Evolutionary conservation across 2,113 vertebrate genomes (phyloP), one percentile per base, ranked within the genome.

Genomic region (Rhinolophus sinicus): DNA sequence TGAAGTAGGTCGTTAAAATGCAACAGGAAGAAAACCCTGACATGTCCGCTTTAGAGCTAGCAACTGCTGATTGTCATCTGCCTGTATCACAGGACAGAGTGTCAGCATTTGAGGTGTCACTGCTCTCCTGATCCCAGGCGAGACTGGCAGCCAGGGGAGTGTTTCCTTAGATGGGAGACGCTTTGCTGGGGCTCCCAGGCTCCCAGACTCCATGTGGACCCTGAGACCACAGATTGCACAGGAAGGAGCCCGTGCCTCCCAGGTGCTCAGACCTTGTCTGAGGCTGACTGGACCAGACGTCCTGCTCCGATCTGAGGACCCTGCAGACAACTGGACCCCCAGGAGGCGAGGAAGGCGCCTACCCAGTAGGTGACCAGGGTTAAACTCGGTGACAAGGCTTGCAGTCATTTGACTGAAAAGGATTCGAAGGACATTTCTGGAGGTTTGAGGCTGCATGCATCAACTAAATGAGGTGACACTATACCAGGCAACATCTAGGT

Each of bases 1-100:
- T 38, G 6, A 94, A 97, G 70, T 62, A 92, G 47, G 88, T 40
- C 75, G 94, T 70, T 86, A 97, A 89, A 47, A 95, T 73, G 62
- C 38, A 97, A 77, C 26, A 78, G 75, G 96, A 89, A 90, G 24
- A 97, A 35, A 95, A 58, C 5, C 12, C 91, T 92, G 50, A 96
- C 40, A 56, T 21, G 88, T 58, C 47, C 77, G 77, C 72, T 93
- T 78, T 92, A 87, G n/a, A 97, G 62, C 30, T 22, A 90, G 56
- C 26, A 95, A 73, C 80, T 91, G 73, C 88, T 26, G 44, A 52
- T 0, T 69, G 92, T 69, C 90, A 93, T 28, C 94, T 85, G 40
- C 0, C 28, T 62, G 52, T 94, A n/a, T 40, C n/a, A 38, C 86
- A 73, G 33, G 92, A 96, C 77, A 86, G 82, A 95, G 52, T 7